These are phyloP conservation scores for Eupeodes latifasciatus DNA, from an alignment of 2,888 invertebrate genomes.

Conservation along the genomic window DNA sequence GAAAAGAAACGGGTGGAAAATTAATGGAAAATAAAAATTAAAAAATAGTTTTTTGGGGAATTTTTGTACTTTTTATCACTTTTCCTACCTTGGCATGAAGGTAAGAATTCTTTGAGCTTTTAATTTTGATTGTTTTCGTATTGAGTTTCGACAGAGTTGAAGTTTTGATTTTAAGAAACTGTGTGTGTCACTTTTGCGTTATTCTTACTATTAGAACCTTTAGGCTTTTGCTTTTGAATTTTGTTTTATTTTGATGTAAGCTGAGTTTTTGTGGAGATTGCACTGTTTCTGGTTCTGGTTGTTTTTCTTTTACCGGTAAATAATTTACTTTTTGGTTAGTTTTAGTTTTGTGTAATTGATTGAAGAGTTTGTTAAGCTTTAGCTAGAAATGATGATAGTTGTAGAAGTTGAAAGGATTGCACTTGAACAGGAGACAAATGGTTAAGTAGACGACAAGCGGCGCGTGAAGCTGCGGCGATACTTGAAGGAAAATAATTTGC, in stretches of 20 bases:
- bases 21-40: conserved; percentile 3
- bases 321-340: conserved; percentile 17
- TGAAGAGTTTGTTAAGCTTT: conserved; percentile 12
- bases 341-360: conserved; percentile 19
- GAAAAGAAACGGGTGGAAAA: conserved; percentile 35
- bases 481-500: conserved; percentile 59
- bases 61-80: conserved; percentile 43
- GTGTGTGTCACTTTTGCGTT: conserved; percentile 27
- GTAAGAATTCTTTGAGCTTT: conserved; percentile 73
- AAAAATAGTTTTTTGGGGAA: conserved; percentile 17
- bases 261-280: conserved; percentile 1
- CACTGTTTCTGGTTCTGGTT: background rate
- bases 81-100: conserved; percentile 73
- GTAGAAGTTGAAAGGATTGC: conserved; percentile 28
- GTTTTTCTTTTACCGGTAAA: conserved; percentile 1
- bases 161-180: conserved; percentile 3
- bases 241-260: background rate
- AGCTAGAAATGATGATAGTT: conserved; percentile 12
- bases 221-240: background rate
- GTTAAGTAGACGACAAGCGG: conserved; percentile 56
- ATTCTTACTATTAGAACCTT: background rate
- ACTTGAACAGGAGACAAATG: conserved; percentile 40
- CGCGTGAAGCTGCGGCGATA: conserved; percentile 72
- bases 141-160: conserved; percentile 35
- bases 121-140: conserved; percentile 60